Conservation (phyloP, 2,113 vertebrate species). For the Emberiza fucata region DNA sequence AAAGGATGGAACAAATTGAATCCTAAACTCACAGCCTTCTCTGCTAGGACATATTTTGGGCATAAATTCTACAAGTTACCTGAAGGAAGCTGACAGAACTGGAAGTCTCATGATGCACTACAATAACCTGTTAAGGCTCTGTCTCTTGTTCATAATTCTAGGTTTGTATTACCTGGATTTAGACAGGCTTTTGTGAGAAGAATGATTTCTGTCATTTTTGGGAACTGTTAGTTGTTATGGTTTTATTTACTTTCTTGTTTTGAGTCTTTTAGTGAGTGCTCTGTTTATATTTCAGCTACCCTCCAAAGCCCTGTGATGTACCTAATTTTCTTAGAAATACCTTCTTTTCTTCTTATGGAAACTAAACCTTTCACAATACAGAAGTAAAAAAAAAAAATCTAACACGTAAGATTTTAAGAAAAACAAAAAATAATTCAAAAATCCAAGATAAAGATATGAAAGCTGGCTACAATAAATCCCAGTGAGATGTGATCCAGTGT, state of each 20-base stretch:
- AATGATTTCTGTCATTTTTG: background rate
- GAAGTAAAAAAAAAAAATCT: background rate
- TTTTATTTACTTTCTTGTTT: background rate
- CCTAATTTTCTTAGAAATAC: background rate
- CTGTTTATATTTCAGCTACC: background rate
- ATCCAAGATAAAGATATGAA: background rate
- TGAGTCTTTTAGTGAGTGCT: background rate
- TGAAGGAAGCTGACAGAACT: background rate
- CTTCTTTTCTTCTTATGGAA: background rate
- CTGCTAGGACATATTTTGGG: background rate
- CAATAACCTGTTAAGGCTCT: background rate
- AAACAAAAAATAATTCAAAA: background rate
- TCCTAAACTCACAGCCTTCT: background rate
- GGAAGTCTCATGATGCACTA: background rate
- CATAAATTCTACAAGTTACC: background rate
- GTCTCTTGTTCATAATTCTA: background rate
- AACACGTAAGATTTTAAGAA: background rate
- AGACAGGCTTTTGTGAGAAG: background rate
- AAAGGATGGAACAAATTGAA: background rate
- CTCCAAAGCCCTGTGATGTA: background rate
- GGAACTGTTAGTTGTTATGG: background rate
- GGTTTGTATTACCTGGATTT: background rate
- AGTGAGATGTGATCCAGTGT: background rate
- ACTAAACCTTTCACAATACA: background rate
- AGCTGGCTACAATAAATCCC: background rate